Evolutionary conservation across 2,797 vertebrate genomes (phyloP).

Genomic region (Hippocampus kuda): DNA sequence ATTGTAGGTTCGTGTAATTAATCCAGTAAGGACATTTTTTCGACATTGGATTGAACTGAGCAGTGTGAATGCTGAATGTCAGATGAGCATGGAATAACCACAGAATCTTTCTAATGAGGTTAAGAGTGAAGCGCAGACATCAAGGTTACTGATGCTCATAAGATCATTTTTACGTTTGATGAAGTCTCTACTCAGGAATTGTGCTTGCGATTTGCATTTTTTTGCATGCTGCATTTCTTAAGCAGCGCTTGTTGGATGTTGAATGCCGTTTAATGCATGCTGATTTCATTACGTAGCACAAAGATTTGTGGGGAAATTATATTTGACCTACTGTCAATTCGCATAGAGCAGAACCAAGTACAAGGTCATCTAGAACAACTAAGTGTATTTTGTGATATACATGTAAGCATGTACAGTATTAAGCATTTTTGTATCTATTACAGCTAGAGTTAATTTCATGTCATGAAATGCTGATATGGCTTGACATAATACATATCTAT

Average conservation of each 20-base stretch:
- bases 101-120: background rate
- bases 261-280: background rate
- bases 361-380: background rate
- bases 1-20: background rate
- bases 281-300: background rate
- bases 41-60: background rate
- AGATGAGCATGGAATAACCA: background rate
- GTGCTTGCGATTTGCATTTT: background rate
- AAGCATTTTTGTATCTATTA: no score
- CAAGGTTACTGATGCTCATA: background rate
- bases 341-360: background rate
- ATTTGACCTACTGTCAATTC: background rate
- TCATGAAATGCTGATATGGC: background rate
- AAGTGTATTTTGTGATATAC: no score
- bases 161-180: background rate
- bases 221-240: background rate
- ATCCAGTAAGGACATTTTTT: background rate
- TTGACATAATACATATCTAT: background rate
- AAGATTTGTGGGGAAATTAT: background rate
- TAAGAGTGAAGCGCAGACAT: background rate
- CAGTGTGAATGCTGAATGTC: background rate
- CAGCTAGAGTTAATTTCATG: background rate
- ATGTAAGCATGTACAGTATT: no score
- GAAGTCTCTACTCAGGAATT: constrained; percentile 1
- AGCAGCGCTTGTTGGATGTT: background rate